phyloP scores from a whole-genome alignment of 1,140 invertebrate genomes.

The Aradophagus sp. region DNA sequence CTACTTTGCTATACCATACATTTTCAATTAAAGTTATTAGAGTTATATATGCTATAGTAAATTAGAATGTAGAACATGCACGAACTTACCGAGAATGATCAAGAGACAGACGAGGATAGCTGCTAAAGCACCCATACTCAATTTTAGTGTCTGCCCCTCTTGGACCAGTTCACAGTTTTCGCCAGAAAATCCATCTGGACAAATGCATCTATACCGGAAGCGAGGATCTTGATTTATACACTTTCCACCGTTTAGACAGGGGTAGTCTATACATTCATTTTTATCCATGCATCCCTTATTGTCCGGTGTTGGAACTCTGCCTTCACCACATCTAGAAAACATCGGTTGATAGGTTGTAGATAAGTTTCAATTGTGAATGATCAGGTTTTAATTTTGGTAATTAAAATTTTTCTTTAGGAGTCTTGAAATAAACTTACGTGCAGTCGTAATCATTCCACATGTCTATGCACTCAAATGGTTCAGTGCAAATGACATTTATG shows the following conservation, averaged over 20 bases:
- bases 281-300: slow-evolving; percentile 94
- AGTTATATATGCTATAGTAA: no score
- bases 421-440: slow-evolving; percentile 84
- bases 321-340: slow-evolving; percentile 79
- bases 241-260: slow-evolving; percentile 91
- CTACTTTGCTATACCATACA: no score
- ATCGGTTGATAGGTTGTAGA: no score
- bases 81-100: slow-evolving; percentile 91
- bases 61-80: no score
- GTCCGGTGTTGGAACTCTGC: slow-evolving; percentile 89
- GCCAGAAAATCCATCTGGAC: slow-evolving; percentile 93
- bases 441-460: slow-evolving; percentile 98
- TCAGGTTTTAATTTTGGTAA: no score
- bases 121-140: slow-evolving; percentile 94
- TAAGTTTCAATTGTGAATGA: no score
- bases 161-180: slow-evolving; percentile 94
- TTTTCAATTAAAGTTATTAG: no score
- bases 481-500: slow-evolving; percentile 90
- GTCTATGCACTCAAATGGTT: slow-evolving; percentile 96
- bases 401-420: no score
- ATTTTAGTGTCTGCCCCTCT: slow-evolving; percentile 92
- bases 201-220: slow-evolving; percentile 87
- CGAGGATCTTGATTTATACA: slow-evolving; percentile 92
- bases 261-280: slow-evolving; percentile 94
- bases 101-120: slow-evolving; percentile 95